Evolutionary conservation across 1,140 invertebrate species (phyloP).

Genomic region (Heliconius himera): DNA sequence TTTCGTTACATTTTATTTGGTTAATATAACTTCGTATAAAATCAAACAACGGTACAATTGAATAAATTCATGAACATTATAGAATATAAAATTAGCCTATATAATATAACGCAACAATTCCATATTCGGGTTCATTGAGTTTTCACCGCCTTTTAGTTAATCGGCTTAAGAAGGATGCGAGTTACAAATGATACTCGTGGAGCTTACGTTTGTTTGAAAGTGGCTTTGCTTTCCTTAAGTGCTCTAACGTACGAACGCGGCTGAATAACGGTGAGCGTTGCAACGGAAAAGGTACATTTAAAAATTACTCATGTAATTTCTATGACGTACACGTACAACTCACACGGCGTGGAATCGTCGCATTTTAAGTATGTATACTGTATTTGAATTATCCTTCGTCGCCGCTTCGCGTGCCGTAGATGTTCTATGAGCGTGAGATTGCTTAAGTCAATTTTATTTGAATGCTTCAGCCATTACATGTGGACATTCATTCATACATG

Average conservation of each 20-base stretch:
- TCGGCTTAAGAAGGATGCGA: constrained; percentile 60
- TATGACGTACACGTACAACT: constrained; percentile 75
- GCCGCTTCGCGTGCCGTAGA: constrained; percentile 49
- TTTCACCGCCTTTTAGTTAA: constrained; percentile 71
- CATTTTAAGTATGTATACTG: constrained; percentile 62
- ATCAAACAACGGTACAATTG: not conserved
- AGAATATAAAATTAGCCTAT: not conserved
- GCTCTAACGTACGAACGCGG: constrained; percentile 56
- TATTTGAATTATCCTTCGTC: constrained; percentile 61
- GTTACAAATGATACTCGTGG: constrained; percentile 54
- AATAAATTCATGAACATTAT: not conserved
- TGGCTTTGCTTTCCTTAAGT: constrained; percentile 71
- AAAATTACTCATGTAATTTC: constrained; percentile 75
- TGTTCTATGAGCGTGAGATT: constrained; percentile 60
- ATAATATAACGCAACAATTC: constrained; percentile 9
- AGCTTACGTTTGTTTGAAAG: constrained; percentile 75
- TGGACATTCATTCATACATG: constrained; percentile 50
- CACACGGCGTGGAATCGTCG: constrained; percentile 44
- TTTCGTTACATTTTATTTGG: not conserved
- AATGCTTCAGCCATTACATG: constrained; percentile 66
- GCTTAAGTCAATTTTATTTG: constrained; percentile 75
- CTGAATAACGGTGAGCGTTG: constrained; percentile 73
- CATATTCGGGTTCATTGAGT: constrained; percentile 65
- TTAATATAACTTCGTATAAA: not conserved
- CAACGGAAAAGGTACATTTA: constrained; percentile 74